A percentile compares a stretch with the other conserved stretches of the same genome.
Evolutionary conservation across 2,888 invertebrate genomes (phyloP).

Genomic region (Emmelina monodactyla): DNA sequence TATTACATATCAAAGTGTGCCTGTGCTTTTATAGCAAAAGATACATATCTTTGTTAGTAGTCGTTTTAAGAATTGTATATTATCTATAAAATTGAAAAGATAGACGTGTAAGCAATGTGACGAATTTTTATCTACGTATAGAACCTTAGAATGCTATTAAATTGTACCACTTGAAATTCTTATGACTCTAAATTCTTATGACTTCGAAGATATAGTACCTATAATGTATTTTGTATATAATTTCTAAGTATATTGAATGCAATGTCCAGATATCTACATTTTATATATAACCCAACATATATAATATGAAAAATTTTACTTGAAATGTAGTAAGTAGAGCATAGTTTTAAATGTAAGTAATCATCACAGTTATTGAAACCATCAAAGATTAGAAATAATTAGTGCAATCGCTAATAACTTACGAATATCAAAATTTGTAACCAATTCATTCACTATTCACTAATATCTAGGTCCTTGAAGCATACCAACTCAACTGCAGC

Average conservation of each 20-base stretch:
- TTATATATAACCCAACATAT: neutral
- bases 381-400: too few species aligned
- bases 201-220: conserved; percentile 50
- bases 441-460: neutral
- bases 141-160: conserved; percentile 50
- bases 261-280: neutral
- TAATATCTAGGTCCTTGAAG: conserved; percentile 2
- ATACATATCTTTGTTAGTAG: conserved; percentile 58
- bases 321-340: neutral
- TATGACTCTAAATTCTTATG: conserved; percentile 64
- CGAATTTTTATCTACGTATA: conserved; percentile 55
- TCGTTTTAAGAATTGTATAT: conserved; percentile 56
- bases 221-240: conserved; percentile 51
- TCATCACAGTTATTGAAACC: too few species aligned
- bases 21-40: conserved; percentile 59
- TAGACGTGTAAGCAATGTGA: conserved; percentile 41
- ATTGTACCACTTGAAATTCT: conserved; percentile 57
- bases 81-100: conserved; percentile 33
- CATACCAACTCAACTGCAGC: conserved; percentile 31
- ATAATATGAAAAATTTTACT: neutral
- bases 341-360: neutral
- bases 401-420: too few species aligned
- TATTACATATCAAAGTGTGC: conserved; percentile 64
- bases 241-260: neutral
- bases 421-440: too few species aligned